Conservation (phyloP, 2,797 vertebrate genomes). For the Bucorvus abyssinicus region DNA sequence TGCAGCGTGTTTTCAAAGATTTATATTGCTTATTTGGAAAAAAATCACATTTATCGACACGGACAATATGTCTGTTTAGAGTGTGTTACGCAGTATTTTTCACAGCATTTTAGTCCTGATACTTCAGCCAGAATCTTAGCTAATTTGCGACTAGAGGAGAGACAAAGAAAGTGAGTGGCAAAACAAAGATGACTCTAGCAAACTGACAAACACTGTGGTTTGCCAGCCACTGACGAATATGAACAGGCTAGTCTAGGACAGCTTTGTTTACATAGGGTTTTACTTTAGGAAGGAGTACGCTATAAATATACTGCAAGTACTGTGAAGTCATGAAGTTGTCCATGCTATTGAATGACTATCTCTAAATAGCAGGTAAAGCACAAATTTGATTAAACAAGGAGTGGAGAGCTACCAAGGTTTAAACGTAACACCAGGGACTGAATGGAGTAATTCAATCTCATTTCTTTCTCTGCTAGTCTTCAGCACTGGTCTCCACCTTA, state of each 20-base stretch:
- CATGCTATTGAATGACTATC: background rate
- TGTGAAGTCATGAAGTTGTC: slow-evolving; percentile 17
- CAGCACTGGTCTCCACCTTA: background rate
- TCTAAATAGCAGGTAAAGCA: background rate
- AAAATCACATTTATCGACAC: background rate
- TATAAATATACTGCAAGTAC: slow-evolving; percentile 51
- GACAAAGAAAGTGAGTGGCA: slow-evolving; percentile 37
- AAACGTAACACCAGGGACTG: background rate
- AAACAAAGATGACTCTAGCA: slow-evolving; percentile 29
- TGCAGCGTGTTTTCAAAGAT: background rate
- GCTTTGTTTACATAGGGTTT: slow-evolving; percentile 28
- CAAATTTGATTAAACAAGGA: background rate
- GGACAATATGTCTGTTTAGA: background rate
- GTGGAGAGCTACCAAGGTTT: background rate
- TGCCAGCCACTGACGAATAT: slow-evolving; percentile 29
- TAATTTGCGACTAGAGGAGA: background rate
- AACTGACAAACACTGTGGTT: slow-evolving; percentile 49
- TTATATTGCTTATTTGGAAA: background rate
- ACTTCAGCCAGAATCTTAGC: background rate
- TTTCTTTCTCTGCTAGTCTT: background rate
- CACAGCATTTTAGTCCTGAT: background rate
- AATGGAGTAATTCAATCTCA: rapidly evolving
- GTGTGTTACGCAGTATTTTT: background rate
- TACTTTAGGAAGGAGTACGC: background rate
- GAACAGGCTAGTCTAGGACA: background rate